A percentile compares a stretch with the other conserved stretches of the same genome.
Evolutionary conservation across 2,888 invertebrate species (phyloP).

Genomic region (Tiliacea citrago): DNA sequence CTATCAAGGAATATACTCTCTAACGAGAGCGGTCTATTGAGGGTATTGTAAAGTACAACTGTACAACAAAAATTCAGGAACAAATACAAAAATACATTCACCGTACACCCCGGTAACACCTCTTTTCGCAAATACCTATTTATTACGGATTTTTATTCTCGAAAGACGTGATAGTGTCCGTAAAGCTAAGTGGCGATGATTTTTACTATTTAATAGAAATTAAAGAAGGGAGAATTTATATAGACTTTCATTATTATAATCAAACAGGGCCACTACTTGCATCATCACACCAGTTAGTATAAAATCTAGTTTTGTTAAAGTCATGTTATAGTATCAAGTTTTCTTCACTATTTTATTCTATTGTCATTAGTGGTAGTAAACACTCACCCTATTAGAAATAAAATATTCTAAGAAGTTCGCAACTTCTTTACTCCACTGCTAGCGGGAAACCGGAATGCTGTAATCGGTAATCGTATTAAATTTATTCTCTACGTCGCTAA

Average conservation of each 20-base stretch:
- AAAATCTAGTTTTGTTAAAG: too few relatives aligned
- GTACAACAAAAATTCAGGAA: neutral
- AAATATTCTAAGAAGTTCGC: too few relatives aligned
- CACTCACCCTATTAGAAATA: slow-evolving; percentile 25
- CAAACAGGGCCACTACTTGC: neutral
- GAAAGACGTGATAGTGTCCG: neutral
- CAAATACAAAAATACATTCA: too few relatives aligned
- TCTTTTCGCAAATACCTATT: neutral
- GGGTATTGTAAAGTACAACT: neutral
- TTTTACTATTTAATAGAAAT: neutral
- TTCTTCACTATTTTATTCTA: neutral
- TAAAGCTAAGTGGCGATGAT: neutral
- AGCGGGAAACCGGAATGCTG: slow-evolving; percentile 52
- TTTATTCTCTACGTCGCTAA: slow-evolving; percentile 15
- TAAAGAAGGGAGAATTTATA: too few relatives aligned
- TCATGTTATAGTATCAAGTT: too few relatives aligned
- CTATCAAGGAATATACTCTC: too few relatives aligned
- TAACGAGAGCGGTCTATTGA: too few relatives aligned
- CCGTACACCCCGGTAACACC: neutral
- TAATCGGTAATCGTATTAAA: slow-evolving; percentile 21
- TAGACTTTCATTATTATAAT: neutral
- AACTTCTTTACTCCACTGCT: slow-evolving; percentile 23
- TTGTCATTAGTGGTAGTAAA: neutral
- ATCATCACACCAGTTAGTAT: neutral
- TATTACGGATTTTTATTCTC: neutral